A percentile compares a stretch with the other conserved stretches of the same genome.
phyloP scores from a whole-genome alignment of 2,797 vertebrate species.

The Fundulus diaphanus region DNA sequence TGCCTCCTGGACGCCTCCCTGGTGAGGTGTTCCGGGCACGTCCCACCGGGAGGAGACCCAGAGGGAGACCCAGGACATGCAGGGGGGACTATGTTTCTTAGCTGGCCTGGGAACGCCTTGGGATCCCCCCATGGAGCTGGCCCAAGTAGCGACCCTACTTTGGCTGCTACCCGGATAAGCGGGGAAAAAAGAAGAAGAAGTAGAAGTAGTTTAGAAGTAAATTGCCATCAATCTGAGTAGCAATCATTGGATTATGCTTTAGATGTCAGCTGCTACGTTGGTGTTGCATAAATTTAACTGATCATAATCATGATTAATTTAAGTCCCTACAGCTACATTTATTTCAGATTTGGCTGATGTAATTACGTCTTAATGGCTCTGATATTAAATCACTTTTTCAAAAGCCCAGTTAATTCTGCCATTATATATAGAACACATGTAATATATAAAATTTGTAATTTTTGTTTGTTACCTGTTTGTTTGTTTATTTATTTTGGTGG shows the following conservation, averaged over 20 bases:
- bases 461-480: background rate
- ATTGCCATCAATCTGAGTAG: too few relatives aligned
- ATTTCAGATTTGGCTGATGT: background rate
- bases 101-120: too few relatives aligned
- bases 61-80: too few relatives aligned
- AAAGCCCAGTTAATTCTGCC: background rate
- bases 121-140: too few relatives aligned
- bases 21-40: too few relatives aligned
- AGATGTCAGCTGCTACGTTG: background rate
- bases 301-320: background rate
- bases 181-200: too few relatives aligned
- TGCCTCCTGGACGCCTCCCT: too few relatives aligned
- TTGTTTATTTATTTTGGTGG: background rate
- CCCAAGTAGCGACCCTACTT: too few relatives aligned
- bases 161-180: too few relatives aligned
- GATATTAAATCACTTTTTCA: background rate
- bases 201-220: too few relatives aligned
- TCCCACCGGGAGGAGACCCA: too few relatives aligned
- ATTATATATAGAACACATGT: background rate
- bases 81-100: too few relatives aligned
- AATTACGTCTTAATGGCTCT: background rate
- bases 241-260: background rate
- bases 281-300: background rate
- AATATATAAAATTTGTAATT: background rate
- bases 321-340: background rate